phyloP scores from a whole-genome alignment of 2,113 vertebrate genomes.

The Barnardius zonarius region DNA sequence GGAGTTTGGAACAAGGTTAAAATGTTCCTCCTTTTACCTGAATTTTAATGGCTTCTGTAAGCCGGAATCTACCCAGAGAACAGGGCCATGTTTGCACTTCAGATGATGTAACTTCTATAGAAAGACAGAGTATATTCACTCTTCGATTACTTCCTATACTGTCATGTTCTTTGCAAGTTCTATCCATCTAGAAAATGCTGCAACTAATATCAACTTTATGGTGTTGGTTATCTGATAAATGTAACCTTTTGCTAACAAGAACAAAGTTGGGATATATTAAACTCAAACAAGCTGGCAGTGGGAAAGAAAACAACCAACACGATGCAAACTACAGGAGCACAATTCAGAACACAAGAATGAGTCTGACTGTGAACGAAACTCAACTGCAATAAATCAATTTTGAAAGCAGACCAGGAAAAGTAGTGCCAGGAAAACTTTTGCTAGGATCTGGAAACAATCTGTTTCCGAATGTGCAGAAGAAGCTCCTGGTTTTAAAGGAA shows the following conservation, averaged over 20 bases:
- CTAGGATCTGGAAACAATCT: conserved; percentile 55
- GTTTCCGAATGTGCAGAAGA: conserved; percentile 18
- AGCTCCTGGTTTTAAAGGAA: conserved; percentile 18
- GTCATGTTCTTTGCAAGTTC: not conserved
- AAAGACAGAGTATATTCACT: not conserved
- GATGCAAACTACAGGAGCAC: not conserved
- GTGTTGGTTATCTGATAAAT: not conserved
- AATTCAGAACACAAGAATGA: not conserved
- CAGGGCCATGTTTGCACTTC: not conserved
- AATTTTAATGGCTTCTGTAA: not conserved
- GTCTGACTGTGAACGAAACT: conserved; percentile 33
- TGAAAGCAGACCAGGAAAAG: conserved; percentile 45
- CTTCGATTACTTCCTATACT: not conserved
- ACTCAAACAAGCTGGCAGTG: not conserved
- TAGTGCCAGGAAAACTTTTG: conserved; percentile 41
- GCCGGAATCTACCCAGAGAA: not conserved
- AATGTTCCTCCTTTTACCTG: not conserved
- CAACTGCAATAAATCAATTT: conserved; percentile 44
- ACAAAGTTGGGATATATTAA: not conserved
- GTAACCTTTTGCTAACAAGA: not conserved
- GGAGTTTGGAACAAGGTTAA: not conserved
- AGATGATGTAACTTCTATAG: not conserved
- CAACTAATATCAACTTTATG: not conserved
- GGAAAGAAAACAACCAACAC: not conserved
- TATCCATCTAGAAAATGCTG: not conserved